Evolutionary conservation across 2,113 vertebrate species (phyloP), one percentile per base, ranked within the genome.

Genomic region (Pelobates fuscus): DNA sequence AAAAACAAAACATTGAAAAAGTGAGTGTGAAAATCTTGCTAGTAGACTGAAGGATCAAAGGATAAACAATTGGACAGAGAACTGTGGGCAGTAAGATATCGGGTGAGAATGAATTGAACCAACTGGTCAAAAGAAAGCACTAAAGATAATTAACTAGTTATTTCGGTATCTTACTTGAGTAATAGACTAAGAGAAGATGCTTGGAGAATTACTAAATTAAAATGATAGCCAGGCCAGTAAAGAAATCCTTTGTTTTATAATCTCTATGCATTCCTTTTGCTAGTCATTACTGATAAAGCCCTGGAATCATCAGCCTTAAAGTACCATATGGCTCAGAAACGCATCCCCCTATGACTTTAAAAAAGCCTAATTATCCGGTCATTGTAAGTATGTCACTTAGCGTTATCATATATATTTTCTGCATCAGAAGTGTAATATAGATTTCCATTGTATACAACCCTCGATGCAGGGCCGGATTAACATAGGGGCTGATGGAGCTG

Each of bases 61-160:
- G 55, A 70, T 41, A 71, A 49, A 49, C 57, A 27, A 2, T 26
- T 12, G 8, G 17, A 20, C 2, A 44, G 32, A 37, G 1, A 14
- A 41, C 7, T 2, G 37, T 70, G 29, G 21, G 8, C 32, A 30
- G 60, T 11, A 37, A 14, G n/a, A 24, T 44, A 32, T 71, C 20
- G 26, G 69, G 57, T 49, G 57, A 61, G 58, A 46, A 61, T 49
- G 58, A 59, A 61, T 61, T n/a, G 1, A 20, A 26, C 25, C 25
- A 11, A 59, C 41, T 61, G 14, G 11, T 61, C 20, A 29, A 71
- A 20, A 29, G 57, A 61, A 46, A 71, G 23, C 6, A 49, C 15
- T 61, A 24, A 71, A 60, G 20, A 25, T 23, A 61, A 71, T 37
- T n/a, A 21, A 61, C 55, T 21, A 25, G 25, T 29, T 71, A 27